Evolutionary conservation across 2,113 vertebrate species (phyloP).

Genomic region (Pelvicachromis taeniatus): DNA sequence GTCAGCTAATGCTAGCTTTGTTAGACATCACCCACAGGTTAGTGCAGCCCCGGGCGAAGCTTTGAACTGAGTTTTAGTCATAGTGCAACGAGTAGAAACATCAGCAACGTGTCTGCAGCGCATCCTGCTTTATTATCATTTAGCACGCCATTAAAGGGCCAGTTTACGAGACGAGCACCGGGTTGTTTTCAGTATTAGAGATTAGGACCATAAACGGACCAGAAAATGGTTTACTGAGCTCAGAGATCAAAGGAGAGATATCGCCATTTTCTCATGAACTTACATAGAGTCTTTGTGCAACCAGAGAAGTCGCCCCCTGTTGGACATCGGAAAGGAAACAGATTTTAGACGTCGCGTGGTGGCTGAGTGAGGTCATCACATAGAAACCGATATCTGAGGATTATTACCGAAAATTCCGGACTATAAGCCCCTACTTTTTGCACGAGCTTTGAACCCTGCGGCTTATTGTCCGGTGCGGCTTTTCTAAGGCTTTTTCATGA

Average conservation of each 20-base stretch:
- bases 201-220: background rate
- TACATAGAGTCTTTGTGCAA: background rate
- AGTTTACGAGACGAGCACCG: fast-evolving
- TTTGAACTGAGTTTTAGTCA: fast-evolving
- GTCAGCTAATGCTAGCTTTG: background rate
- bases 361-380: background rate
- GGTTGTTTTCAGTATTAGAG: background rate
- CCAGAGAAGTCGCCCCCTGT: background rate
- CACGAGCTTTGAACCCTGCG: no score
- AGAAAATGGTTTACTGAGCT: fast-evolving
- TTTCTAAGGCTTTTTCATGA: no score
- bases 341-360: background rate
- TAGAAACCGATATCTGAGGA: background rate
- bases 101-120: background rate
- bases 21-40: background rate
- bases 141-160: background rate
- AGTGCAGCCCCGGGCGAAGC: background rate
- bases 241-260: background rate
- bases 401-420: no score
- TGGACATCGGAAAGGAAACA: background rate
- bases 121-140: background rate
- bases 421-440: no score
- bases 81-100: background rate
- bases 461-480: no score
- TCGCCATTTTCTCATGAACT: background rate